Percentiles rank a stretch among this genome's conserved stretches.
phyloP scores from a whole-genome alignment of 2,797 vertebrate species.

The Aeoliscus strigatus region DNA sequence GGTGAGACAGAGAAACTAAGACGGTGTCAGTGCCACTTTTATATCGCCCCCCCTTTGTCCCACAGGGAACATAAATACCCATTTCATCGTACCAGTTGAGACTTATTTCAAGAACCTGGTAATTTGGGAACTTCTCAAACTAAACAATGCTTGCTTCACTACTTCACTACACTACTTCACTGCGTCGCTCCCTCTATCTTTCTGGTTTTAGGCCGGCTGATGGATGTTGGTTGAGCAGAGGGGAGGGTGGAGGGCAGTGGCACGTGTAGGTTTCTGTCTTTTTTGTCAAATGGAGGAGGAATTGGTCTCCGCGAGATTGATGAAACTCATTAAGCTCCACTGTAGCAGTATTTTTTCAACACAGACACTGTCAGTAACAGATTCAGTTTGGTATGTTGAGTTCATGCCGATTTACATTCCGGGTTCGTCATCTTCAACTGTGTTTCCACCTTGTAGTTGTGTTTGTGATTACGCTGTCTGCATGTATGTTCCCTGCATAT shows the following conservation, averaged over 20 bases:
- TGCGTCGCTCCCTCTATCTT: too few relatives aligned
- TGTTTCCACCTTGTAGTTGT: too few relatives aligned
- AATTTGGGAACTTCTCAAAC: constrained; percentile 58
- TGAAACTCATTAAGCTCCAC: constrained; percentile 14
- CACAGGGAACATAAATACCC: constrained; percentile 33
- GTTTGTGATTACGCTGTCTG: too few relatives aligned
- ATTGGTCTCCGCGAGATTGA: constrained; percentile 12
- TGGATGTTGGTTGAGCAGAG: constrained; percentile 26
- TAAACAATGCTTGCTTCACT: constrained; percentile 40
- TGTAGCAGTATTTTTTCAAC: background rate
- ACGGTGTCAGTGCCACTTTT: too few relatives aligned
- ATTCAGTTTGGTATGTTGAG: too few relatives aligned
- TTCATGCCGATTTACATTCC: too few relatives aligned
- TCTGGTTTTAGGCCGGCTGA: constrained; percentile 17
- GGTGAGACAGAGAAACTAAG: too few relatives aligned
- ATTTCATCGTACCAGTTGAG: constrained; percentile 24
- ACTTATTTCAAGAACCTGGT: constrained; percentile 64
- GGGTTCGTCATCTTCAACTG: too few relatives aligned
- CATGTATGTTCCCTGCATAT: too few relatives aligned
- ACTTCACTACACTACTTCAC: too few relatives aligned
- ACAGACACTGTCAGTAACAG: constrained; percentile 1
- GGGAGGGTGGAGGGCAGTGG: constrained; percentile 14
- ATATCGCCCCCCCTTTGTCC: too few relatives aligned
- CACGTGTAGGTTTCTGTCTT: constrained; percentile 2
- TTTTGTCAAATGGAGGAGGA: constrained; percentile 21